phyloP scores from a whole-genome alignment of 2,113 vertebrate genomes.

The Istiophorus platypterus region DNA sequence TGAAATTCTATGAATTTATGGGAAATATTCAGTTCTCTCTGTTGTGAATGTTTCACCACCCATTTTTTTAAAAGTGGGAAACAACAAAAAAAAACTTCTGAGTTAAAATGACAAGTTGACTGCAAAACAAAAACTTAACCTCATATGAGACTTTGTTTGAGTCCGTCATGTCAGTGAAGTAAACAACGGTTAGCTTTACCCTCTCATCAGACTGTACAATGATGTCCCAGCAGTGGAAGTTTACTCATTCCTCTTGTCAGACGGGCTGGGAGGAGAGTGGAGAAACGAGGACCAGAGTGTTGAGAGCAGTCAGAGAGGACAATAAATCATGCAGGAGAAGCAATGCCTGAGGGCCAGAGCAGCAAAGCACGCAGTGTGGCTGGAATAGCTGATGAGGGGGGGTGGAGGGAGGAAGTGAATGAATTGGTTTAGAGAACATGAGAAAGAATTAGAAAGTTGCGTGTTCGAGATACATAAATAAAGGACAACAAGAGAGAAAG shows the following conservation, averaged over 20 bases:
- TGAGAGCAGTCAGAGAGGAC: constrained; percentile 49
- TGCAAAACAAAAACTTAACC: constrained; percentile 37
- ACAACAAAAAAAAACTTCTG: constrained; percentile 5
- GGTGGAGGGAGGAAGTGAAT: constrained; percentile 8
- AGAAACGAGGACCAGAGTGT: constrained; percentile 21
- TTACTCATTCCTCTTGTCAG: constrained; percentile 45
- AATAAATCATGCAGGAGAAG: constrained; percentile 72
- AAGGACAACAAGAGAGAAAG: not conserved
- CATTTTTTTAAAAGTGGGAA: no score
- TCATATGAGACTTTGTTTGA: not conserved
- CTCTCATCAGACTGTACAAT: constrained; percentile 29
- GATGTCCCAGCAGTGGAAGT: constrained; percentile 40
- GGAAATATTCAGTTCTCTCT: constrained; percentile 7
- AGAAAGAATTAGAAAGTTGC: constrained; percentile 18
- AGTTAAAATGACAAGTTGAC: constrained; percentile 43
- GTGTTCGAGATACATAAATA: constrained; percentile 16
- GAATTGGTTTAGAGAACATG: constrained; percentile 16
- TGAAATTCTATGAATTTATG: constrained; percentile 4
- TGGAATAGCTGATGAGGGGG: constrained; percentile 46
- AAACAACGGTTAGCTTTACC: constrained; percentile 19
- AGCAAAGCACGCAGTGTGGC: constrained; percentile 35
- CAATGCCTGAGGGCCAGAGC: constrained; percentile 52
- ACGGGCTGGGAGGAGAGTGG: constrained; percentile 16
- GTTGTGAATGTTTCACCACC: constrained; percentile 1
- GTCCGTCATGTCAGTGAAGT: constrained; percentile 14